A percentile compares a stretch with the other conserved stretches of the same genome.
phyloP scores from a whole-genome alignment of 1,140 invertebrate genomes.

The Phocides pigmalion region DNA sequence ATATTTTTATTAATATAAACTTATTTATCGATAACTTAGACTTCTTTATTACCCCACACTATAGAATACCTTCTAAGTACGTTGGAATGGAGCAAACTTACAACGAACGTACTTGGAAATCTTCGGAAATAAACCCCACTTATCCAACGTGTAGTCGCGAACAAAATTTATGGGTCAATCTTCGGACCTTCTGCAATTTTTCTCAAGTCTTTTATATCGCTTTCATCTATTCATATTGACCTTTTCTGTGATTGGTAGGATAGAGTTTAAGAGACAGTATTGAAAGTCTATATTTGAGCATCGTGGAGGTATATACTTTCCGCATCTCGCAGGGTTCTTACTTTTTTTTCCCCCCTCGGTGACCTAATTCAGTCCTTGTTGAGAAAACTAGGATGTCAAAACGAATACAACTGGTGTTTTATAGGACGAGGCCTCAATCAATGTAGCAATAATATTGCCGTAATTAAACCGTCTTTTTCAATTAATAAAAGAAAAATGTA shows the following conservation, averaged over 20 bases:
- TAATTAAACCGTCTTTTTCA: too few species aligned
- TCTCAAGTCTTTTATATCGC: constrained; percentile 54
- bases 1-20: not conserved
- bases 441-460: too few species aligned
- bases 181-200: constrained; percentile 63
- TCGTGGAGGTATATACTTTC: too few species aligned
- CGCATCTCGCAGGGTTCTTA: too few species aligned
- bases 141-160: constrained; percentile 66
- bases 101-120: constrained; percentile 53
- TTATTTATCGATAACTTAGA: not conserved
- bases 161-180: constrained; percentile 73
- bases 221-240: constrained; percentile 66
- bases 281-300: too few species aligned
- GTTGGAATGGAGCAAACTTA: constrained; percentile 47
- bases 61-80: constrained; percentile 6
- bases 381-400: too few species aligned
- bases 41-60: constrained; percentile 8
- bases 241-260: constrained; percentile 22
- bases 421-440: too few species aligned
- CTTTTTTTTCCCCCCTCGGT: too few species aligned
- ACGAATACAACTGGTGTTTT: too few species aligned
- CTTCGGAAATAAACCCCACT: constrained; percentile 74
- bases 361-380: too few species aligned
- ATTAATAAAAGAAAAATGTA: too few species aligned
- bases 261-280: too few species aligned